Evolutionary conservation across 2,888 invertebrate genomes (phyloP).

Genomic region (Melinaea menophilus): DNA sequence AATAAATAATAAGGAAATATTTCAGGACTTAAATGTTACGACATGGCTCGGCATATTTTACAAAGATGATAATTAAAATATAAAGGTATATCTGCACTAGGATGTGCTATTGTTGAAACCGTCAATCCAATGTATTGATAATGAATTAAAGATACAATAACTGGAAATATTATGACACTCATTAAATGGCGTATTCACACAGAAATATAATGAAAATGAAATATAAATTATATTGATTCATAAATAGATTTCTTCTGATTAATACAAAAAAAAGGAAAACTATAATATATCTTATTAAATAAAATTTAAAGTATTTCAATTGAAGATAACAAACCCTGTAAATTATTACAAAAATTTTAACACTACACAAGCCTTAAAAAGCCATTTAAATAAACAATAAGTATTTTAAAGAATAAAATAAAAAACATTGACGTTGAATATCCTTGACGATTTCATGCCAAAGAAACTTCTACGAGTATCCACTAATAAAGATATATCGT

Average conservation of each 20-base stretch:
- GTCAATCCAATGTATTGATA: slow-evolving; percentile 51
- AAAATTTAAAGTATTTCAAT: too few species aligned
- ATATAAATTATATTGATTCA: too few species aligned
- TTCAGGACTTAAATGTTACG: slow-evolving; percentile 61
- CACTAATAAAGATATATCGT: slow-evolving; percentile 4
- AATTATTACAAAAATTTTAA: too few species aligned
- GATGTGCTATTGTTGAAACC: slow-evolving; percentile 55
- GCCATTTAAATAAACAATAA: too few species aligned
- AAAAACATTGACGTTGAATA: background rate
- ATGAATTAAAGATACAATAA: slow-evolving; percentile 19
- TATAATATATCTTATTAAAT: too few species aligned
- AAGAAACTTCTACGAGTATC: background rate
- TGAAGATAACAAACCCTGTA: too few species aligned
- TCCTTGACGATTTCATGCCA: background rate
- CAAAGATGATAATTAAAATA: slow-evolving; percentile 66
- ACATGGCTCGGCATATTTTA: slow-evolving; percentile 56
- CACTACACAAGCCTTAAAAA: too few species aligned
- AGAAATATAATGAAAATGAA: too few species aligned
- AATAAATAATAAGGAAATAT: slow-evolving; percentile 52
- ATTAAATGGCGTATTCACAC: too few species aligned
- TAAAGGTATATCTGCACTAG: slow-evolving; percentile 53
- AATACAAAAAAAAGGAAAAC: too few species aligned
- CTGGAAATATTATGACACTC: too few species aligned
- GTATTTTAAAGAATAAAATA: background rate
- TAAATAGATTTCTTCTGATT: too few species aligned